Base-by-base conservation (phyloP, 2,113 vertebrate species). In the Galemys pyrenaicus region DNA sequence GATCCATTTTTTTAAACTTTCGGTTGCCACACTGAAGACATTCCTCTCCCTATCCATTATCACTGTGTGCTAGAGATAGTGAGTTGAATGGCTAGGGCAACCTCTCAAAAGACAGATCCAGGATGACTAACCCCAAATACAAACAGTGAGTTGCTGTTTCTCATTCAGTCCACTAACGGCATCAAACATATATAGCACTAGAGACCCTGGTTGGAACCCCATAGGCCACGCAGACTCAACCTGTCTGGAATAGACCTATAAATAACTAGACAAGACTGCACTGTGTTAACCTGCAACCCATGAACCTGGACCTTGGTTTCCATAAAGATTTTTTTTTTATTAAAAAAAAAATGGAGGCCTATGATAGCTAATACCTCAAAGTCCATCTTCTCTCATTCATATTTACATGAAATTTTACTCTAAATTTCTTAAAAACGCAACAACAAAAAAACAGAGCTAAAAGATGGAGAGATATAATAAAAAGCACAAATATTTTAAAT, bases 401-500 rank as follows among this genome's bases (percentile, higher is more conserved):
- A 65, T 68, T 95, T 80, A 79, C 41, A 35, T 51, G 46, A 89
- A 93, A 92, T 17, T 92, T 94, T 49, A 93, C 5, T 2, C 20
- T 51, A 30, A 71, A 17, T 39, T 84, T 7, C 54, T 71, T 64
- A 86, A 83, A 85, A 77, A 56, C 75, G 54, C 68, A 37, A 9
- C 30, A 58, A 28, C 0, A 64, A 82, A 74, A 17, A 46, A 64
- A 56, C 0, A 62, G 60, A 62, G 32, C 46, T 73, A 70, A 82
- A 92, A 54, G 26, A 41, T 46, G 78, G n/a, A 93, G 37, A 19
- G 15, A 41, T 83, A 70, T 70, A 89, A 86, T 74, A 89, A 87
- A 44, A 87, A 96, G 68, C 24, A 95, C 71, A 83, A 94, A 51
- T 62, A 74, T 68, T 82, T 81, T 15, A 83, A 81, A 46, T 51